phyloP scores from a whole-genome alignment of 1,140 invertebrate species.

The Drosophila nigromelanica region DNA sequence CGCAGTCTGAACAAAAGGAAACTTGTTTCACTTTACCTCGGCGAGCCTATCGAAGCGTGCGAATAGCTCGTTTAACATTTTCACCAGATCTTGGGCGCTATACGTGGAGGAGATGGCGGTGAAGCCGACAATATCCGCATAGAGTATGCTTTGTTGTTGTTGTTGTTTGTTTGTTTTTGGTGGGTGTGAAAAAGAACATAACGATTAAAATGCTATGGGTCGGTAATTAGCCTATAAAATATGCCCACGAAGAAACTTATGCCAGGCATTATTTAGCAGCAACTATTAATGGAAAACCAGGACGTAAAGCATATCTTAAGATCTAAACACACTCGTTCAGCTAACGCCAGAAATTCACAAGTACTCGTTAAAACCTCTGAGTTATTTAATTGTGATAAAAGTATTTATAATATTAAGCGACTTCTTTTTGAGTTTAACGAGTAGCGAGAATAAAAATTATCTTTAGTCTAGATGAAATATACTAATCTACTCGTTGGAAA shows the following conservation, averaged over 20 bases:
- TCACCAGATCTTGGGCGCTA: constrained; percentile 95
- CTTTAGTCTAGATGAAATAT: no score
- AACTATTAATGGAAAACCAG: neutral
- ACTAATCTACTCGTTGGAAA: no score
- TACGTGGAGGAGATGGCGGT: constrained; percentile 98
- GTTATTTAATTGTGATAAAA: no score
- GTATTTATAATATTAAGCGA: no score
- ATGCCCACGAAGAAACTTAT: neutral
- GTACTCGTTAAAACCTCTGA: no score
- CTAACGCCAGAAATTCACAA: neutral
- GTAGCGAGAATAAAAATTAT: neutral
- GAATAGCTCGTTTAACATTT: constrained; percentile 97
- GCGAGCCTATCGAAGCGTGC: constrained; percentile 96
- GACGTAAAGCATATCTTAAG: neutral
- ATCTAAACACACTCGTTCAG: neutral
- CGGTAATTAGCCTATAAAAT: constrained; percentile 2
- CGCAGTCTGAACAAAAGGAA: constrained; percentile 10
- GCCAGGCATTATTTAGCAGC: neutral
- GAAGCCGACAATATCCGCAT: constrained; percentile 96
- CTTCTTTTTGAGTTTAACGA: neutral
- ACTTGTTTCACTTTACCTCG: constrained; percentile 86
- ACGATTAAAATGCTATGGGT: constrained; percentile 19
- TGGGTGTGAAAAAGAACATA: constrained; percentile 40
- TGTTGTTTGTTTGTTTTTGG: constrained; percentile 3
- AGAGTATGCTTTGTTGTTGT: constrained; percentile 88